Conservation (phyloP, 2,113 vertebrate species). For the Pontoporia blainvillei region DNA sequence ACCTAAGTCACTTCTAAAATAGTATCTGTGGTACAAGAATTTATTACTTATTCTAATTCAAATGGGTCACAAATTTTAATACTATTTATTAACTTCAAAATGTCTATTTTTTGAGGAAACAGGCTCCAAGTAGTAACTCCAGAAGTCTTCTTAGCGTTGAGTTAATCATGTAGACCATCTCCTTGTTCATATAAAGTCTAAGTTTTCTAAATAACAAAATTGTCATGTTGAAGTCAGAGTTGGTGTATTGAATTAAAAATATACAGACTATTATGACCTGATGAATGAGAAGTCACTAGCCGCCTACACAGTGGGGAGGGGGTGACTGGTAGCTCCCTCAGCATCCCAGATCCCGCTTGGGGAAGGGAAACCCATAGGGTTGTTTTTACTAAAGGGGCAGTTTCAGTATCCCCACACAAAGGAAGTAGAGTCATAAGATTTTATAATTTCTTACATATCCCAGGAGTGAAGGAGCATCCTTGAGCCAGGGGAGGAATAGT, state of each 20-base stretch:
- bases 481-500: not conserved
- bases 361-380: not conserved
- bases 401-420: not conserved
- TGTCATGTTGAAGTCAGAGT: not conserved
- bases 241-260: not conserved
- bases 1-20: not conserved
- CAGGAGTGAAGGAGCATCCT: not conserved
- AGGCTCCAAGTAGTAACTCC: not conserved
- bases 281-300: not conserved
- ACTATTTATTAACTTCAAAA: not conserved
- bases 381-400: not conserved
- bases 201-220: not conserved
- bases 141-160: not conserved
- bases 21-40: not conserved
- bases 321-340: not conserved
- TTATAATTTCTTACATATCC: not conserved
- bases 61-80: not conserved
- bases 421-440: not conserved
- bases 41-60: not conserved
- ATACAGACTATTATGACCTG: not conserved
- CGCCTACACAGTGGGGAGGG: not conserved
- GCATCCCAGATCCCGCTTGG: not conserved
- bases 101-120: not conserved
- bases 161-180: not conserved
- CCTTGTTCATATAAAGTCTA: not conserved